Evolutionary conservation across 2,797 vertebrate genomes (phyloP), one percentile per base, ranked within the genome.

Genomic region (Gouania willdenowi): DNA sequence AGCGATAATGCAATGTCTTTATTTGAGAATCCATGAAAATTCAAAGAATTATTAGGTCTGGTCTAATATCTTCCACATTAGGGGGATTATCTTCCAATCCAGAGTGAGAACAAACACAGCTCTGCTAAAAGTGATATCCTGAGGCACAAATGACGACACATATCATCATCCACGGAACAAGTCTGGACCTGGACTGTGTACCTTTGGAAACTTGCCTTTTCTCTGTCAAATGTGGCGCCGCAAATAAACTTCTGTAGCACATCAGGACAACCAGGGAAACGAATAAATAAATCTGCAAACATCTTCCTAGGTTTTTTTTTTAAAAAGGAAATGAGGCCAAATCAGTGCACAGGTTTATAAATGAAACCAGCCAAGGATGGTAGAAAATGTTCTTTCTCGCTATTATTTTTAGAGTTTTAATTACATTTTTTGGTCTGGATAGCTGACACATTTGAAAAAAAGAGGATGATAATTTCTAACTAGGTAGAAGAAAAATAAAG

Each of bases 111-210:
- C 46, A 77, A 52, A 47, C 51, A 47, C 47, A 36, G 60, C 71
- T 84, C 71, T 76, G 59, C 70, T 66, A 77, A 42, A n/a, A 80
- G 41, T 66, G 77, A 81, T 74, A 81, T 61, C 85, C 82, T 71
- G 46, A 85, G 87, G 82, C 75, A 65, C 49, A 42, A 58, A 75
- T 82, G 86, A 87, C 52, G 70, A 80, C 82, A 81, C 58, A 44
- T 41, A 63, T 57, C 70, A 75, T 76, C 76, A 72, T 76, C 49
- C 24, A 13, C 34, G 20, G 53, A 75, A 83, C 89, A 89, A 82
- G 87, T 53, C 87, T 26, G 58, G 82, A 52, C 88, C 52, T 82
- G 79, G 66, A 33, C 15, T 69, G 49, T 52, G 40, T 47, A 34
- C 61, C 66, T 62, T 45, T 23, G 66, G 72, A 69, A 76, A 75